Evolutionary conservation across 2,888 invertebrate species (phyloP).

Genomic region (Orgyia antiqua): DNA sequence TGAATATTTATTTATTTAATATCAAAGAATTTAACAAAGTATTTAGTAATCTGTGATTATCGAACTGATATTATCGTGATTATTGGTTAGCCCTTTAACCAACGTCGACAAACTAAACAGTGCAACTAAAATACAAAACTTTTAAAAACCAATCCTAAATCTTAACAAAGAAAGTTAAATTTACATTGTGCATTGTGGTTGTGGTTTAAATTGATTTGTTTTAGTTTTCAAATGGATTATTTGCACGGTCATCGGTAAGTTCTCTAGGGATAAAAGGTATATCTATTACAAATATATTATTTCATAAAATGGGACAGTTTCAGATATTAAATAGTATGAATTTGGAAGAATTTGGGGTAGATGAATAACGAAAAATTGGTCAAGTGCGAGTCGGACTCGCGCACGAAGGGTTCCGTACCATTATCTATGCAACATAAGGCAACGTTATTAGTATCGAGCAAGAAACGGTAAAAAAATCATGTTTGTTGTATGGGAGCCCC

Average conservation of each 20-base stretch:
- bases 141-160: conserved; percentile 23
- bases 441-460: no score
- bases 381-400: no score
- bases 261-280: conserved; percentile 70
- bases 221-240: conserved; percentile 38
- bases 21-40: conserved; percentile 58
- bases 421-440: no score
- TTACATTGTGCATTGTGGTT: conserved; percentile 3
- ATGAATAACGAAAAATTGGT: no score
- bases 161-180: conserved; percentile 2
- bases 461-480: no score
- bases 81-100: conserved; percentile 68
- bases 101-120: conserved; percentile 53
- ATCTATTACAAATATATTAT: conserved; percentile 65
- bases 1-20: no score
- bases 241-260: conserved; percentile 60
- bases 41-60: conserved; percentile 71
- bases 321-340: conserved; percentile 49
- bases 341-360: no score
- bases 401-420: no score
- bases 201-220: conserved; percentile 18
- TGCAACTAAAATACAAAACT: conserved; percentile 22
- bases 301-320: conserved; percentile 67
- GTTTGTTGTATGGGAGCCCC: no score
- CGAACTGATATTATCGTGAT: conserved; percentile 64